A percentile compares a stretch with the other conserved stretches of the same genome.
Conservation (phyloP, 2,797 vertebrate species). For the Silurus aristotelis region DNA sequence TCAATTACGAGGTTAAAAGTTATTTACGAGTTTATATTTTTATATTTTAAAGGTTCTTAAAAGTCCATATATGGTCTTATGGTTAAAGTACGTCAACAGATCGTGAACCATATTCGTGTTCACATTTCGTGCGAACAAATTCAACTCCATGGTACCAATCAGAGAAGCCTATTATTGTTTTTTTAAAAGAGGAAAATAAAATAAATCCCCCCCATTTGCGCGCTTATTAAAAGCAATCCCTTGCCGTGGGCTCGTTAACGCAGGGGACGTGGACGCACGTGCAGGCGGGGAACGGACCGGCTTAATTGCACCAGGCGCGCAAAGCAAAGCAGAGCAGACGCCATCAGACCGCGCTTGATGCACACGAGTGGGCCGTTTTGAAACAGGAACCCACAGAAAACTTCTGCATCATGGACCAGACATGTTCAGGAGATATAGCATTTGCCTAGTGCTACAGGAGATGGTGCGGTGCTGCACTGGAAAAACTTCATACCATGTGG, state of each 20-base stretch:
- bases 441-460: not conserved
- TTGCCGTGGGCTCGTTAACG: too few species aligned
- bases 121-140: not conserved
- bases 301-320: constrained; percentile 39
- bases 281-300: constrained; percentile 32
- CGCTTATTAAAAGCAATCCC: too few species aligned
- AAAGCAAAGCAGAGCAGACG: constrained; percentile 14
- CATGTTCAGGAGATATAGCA: constrained; percentile 12
- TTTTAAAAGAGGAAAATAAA: not conserved
- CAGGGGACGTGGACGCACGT: too few species aligned
- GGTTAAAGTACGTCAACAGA: not conserved
- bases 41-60: too few species aligned
- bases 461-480: not conserved
- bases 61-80: too few species aligned
- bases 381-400: not conserved
- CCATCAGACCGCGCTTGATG: constrained; percentile 44
- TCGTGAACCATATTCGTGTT: not conserved
- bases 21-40: too few species aligned
- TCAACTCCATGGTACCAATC: not conserved
- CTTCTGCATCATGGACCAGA: not conserved
- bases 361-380: constrained; percentile 22
- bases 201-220: not conserved
- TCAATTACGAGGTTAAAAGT: too few species aligned
- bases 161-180: not conserved
- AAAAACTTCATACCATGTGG: not conserved